Base-by-base conservation (phyloP, 2,797 vertebrate genomes). In the Philypnodon macrostomus region DNA sequence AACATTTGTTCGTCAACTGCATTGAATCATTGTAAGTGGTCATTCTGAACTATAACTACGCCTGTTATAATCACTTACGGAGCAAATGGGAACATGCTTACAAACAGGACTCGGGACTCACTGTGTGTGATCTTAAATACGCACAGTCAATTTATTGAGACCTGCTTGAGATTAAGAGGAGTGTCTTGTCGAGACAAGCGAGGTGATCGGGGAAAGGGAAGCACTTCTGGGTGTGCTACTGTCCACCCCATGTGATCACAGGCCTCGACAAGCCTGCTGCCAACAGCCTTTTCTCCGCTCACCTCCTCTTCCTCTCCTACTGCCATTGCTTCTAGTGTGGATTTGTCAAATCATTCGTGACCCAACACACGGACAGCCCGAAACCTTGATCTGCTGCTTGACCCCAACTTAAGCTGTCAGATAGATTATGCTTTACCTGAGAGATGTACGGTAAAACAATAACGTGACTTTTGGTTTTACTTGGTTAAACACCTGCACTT, bases 201-300 rank as follows among this genome's bases (percentile, higher is more conserved):
- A 75, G 72, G 59, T 69, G 77, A 71, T 52, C 66, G 69, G 78
- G 56, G 47, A 69, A 79, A 82, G 70, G 61, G 74, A 61, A 67
- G 61, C 67, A 73, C 58, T 60, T 68, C 52, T 73, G 67, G 79
- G 79, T 71, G 72, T 75, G 73, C 75, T 71, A 48, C 69, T 84
- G 85, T 83, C 80, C 80, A 45, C 13, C 32, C 56, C 66, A 64
- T 76, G 58, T 73, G 23, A 76, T 78, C 76, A 52, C 81, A 80
- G 63, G 86, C 77, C 75, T 67, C 70, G 85, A 86, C 87, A 84
- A 77, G 84, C 73, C 69, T 62, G 64, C 76, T 82, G 79, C 77
- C 71, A 67, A 42, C 21, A 50, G 71, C 62, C 68, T 60, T 58
- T 56, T 62, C 62, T 63, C 42, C 35, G 40, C 49, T 55, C 16